Percentiles rank a stretch among this genome's conserved stretches.
phyloP scores from a whole-genome alignment of 2,113 vertebrate genomes.

The Eidolon helvum region DNA sequence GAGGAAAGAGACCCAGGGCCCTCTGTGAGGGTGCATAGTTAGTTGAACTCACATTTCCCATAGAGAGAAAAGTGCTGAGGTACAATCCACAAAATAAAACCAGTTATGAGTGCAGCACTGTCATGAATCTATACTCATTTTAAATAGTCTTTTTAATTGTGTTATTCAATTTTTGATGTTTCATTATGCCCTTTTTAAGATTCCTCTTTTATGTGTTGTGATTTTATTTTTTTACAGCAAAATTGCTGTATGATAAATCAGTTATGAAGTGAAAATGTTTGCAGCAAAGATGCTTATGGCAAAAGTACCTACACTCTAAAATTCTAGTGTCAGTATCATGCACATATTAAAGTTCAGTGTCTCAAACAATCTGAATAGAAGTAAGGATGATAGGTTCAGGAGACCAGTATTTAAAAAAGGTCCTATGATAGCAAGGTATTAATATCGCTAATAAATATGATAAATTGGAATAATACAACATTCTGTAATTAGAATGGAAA shows the following conservation, averaged over 20 bases:
- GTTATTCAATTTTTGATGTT: neutral
- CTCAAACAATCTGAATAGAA: neutral
- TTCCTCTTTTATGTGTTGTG: neutral
- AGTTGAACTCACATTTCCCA: neutral
- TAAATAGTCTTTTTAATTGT: neutral
- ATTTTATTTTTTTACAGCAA: neutral
- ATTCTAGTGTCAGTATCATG: neutral
- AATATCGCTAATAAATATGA: neutral
- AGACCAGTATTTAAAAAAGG: neutral
- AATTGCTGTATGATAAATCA: neutral
- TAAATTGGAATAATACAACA: neutral
- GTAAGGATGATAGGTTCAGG: neutral
- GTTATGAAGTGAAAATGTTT: neutral
- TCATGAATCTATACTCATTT: neutral
- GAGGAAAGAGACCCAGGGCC: neutral
- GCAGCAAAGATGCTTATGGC: neutral
- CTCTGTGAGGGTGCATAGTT: neutral
- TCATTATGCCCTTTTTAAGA: neutral
- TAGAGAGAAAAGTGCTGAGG: neutral
- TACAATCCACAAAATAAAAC: neutral
- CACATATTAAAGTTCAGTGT: neutral
- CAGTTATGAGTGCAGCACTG: neutral
- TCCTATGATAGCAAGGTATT: neutral
- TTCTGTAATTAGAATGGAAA: neutral
- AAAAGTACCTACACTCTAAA: neutral